Evolutionary conservation across 2,888 invertebrate genomes (phyloP), one percentile per base, ranked within the genome.

Genomic region (Acrobeloides nanus): DNA sequence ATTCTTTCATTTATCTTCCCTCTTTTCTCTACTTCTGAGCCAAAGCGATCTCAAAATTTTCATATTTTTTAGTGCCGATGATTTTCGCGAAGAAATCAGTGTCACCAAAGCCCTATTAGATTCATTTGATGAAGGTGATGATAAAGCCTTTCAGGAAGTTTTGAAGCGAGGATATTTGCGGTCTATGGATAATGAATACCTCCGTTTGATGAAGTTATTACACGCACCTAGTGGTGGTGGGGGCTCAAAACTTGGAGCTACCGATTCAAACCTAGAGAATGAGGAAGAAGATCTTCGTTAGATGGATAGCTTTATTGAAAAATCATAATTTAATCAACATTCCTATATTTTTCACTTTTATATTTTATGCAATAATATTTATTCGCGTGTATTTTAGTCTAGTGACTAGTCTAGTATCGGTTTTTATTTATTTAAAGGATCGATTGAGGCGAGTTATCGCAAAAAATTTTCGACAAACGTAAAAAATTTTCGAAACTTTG

Each of bases 121-220:
- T 15, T 47, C 53, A 15, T 68, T 63, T 42, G 64, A 68, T 25
- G 49, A 47, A 3, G 61, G 76, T 6, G 76, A 78, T 53, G 73
- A 75, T 44, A 74, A 75, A 8, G 54, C 50, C 12, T 74, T 69
- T 51, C 64, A 70, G 46, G 55, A 64, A 43, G 55, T 53, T 15
- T 47, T 69, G 12, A 59, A 59, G 27, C 48, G 53, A 32, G 64
- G 64, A 20, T 54, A 49, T 5, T 38, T 69, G 21, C 37, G 64
- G n/a, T 51, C 54, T 15, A 65, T 69, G 67, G 69, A 69, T 38
- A 69, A 69, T 43, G 63, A 65, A 15, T 68, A 59, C 39, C 53
- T 68, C 2, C 57, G 66, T 7, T 40, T 68, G 17, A 54, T 58
- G 43, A 64, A 62, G 38, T 51, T 54, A 24, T 12, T 51, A 12